Base-by-base conservation (phyloP, 2,797 vertebrate species). In the Chaenodraco wilsoni region DNA sequence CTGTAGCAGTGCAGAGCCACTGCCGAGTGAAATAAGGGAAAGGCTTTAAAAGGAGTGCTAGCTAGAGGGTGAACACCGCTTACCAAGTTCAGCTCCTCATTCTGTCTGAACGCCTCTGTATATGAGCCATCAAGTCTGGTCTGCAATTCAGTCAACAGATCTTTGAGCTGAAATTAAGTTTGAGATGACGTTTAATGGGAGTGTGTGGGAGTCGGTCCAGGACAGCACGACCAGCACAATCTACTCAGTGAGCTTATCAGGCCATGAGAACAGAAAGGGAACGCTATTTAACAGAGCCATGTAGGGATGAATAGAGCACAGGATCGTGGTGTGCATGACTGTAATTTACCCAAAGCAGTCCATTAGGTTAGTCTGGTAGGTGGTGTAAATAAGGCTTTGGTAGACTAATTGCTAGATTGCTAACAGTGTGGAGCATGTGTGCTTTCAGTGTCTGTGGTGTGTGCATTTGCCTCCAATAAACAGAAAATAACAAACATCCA, bases 131-230 rank as follows among this genome's bases (percentile, higher is more conserved):
- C 96, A 92, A 99, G 97, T 94, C 97, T 99, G 97, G 96, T 97
- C 96, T 97, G 98, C 96, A 99, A 97, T 92, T 99, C 97, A 95
- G 97, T 98, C 98, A 99, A 97, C 93, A 99, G 97, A 97, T 98
- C 98, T 98, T 98, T 99, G 93, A 99, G 97, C 98, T 99, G 98
- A 95, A 99, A 99, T 95, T 94, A 96, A 97, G 96, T 97, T 96
- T 85, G 95, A 97, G 89, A 95, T 84, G 41, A 82, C 69, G 87
- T 93, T 94, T 90, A 93, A 90, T 78, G 78, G 74, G 77, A 48
- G 61, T 64, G 46, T 72, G 67, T 37, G 56, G 69, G 48, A 71
- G 60, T 19, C 4, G 11, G 58, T 76, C 55, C 55, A 71, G 79
- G 83, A 69, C 58, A 84, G 71, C 51, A 65, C 51, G 14, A 74